Conservation (phyloP, 2,113 vertebrate genomes). For the Vicugna pacos region DNA sequence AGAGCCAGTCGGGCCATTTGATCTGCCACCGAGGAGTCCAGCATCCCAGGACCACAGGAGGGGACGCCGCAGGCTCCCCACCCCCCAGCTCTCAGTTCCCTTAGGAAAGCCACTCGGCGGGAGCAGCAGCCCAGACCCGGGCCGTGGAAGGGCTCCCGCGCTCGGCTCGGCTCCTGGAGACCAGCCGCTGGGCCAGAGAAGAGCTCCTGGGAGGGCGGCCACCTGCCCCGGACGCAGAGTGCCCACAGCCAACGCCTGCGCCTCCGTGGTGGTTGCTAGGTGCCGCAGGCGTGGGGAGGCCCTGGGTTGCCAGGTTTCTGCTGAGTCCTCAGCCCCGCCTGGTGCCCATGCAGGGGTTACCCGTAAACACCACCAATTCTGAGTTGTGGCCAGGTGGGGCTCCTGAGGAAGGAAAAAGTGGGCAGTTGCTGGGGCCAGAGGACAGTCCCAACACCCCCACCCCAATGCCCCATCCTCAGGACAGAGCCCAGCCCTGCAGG, state of each 20-base stretch:
- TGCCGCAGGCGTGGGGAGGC: neutral
- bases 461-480: accelerated
- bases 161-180: neutral
- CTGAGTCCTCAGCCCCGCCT: slow-evolving; percentile 10
- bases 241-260: no score
- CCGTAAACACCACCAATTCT: slow-evolving; percentile 73
- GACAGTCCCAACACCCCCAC: neutral
- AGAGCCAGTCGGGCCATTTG: slow-evolving; percentile 89
- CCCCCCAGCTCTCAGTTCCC: no score
- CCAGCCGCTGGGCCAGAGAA: neutral
- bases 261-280: slow-evolving; percentile 46
- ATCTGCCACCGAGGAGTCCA: slow-evolving; percentile 85
- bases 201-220: neutral
- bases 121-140: neutral
- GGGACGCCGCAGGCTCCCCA: accelerated
- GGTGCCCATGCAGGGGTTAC: slow-evolving; percentile 69
- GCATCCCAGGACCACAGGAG: slow-evolving; percentile 75
- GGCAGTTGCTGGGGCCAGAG: neutral
- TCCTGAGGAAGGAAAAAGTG: neutral
- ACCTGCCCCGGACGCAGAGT: neutral
- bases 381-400: neutral
- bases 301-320: slow-evolving; percentile 29
- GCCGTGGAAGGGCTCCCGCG: no score
- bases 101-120: neutral
- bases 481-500: neutral